Percentiles rank a stretch among this genome's conserved stretches.
Evolutionary conservation across 2,113 vertebrate genomes (phyloP).

Genomic region (Passer domesticus): DNA sequence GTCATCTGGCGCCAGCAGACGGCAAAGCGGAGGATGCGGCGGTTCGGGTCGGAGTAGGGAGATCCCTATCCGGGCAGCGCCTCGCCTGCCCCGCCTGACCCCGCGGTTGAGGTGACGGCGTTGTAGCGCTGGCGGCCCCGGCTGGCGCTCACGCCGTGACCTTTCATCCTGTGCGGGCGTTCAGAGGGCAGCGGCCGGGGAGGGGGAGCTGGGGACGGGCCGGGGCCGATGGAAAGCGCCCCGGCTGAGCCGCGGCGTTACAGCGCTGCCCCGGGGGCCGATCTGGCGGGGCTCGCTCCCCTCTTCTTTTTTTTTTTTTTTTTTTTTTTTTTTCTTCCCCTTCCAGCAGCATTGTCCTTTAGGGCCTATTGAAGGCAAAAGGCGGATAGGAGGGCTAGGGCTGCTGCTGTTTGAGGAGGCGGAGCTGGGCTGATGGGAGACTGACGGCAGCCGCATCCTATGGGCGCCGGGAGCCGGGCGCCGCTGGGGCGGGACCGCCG

Average conservation of each 20-base stretch:
- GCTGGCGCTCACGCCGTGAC: neutral
- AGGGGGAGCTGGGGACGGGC: neutral
- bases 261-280: neutral
- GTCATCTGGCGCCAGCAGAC: neutral
- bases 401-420: conserved; percentile 4
- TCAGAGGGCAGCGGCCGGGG: neutral
- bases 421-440: conserved; percentile 38
- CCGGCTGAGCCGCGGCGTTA: neutral
- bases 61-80: neutral
- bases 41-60: neutral
- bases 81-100: neutral
- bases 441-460: conserved; percentile 24
- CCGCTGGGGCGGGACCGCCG: conserved; percentile 11
- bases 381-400: neutral
- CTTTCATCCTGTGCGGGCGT: conserved; percentile 5
- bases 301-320: neutral
- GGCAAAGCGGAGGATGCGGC: neutral
- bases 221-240: neutral
- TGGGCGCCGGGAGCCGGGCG: neutral
- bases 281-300: neutral
- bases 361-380: conserved; percentile 45
- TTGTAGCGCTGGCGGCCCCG: neutral
- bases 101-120: neutral
- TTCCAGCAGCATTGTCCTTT: conserved; percentile 48
- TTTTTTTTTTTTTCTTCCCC: neutral